phyloP scores from a whole-genome alignment of 2,113 vertebrate species.

The Paramormyrops kingsleyae region DNA sequence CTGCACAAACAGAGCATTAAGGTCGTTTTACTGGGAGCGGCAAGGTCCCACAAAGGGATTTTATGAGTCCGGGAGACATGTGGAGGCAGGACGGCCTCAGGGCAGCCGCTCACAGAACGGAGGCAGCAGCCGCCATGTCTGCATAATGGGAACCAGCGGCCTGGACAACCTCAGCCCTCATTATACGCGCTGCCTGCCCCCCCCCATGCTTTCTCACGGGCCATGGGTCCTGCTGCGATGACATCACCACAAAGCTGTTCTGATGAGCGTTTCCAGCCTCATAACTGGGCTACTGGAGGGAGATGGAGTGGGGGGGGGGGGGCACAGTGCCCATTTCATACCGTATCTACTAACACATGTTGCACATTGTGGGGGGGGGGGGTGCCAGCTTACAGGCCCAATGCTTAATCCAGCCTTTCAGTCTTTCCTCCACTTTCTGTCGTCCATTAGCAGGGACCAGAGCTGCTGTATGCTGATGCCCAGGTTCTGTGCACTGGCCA shows the following conservation, averaged over 20 bases:
- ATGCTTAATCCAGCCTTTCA: background rate
- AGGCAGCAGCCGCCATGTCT: constrained; percentile 1
- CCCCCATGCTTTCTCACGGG: background rate
- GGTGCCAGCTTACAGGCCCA: background rate
- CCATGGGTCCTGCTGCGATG: background rate
- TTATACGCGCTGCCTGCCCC: background rate
- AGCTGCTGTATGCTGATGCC: background rate
- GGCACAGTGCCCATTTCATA: background rate
- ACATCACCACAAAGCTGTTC: background rate
- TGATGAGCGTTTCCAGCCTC: background rate
- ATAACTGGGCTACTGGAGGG: background rate
- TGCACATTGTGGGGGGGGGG: background rate
- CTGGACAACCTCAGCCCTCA: background rate
- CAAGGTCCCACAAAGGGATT: background rate
- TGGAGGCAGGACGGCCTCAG: background rate
- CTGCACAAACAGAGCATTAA: background rate
- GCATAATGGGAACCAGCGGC: constrained; percentile 25
- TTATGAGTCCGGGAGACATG: background rate
- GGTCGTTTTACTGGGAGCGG: background rate
- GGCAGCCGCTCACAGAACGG: background rate
- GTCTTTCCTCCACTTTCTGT: background rate
- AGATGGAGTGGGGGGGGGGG: background rate
- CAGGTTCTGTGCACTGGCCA: background rate
- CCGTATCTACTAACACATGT: background rate
- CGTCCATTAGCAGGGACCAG: background rate